phyloP scores from a whole-genome alignment of 2,113 vertebrate species.

The Lampris incognitus region DNA sequence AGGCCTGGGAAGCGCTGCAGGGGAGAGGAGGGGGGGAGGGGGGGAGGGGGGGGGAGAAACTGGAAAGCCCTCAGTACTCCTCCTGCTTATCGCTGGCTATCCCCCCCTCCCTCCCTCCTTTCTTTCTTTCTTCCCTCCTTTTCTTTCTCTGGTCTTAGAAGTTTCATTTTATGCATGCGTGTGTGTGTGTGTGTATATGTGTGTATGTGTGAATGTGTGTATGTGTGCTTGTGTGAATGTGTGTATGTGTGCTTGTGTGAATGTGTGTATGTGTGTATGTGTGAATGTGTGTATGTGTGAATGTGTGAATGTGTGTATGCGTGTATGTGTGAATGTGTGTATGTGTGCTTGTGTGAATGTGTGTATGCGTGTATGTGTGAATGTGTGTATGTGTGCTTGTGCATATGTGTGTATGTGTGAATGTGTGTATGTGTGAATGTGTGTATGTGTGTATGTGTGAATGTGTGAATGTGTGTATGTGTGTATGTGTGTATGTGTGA shows the following conservation, averaged over 20 bases:
- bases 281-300: too few relatives aligned
- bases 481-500: constrained; percentile 22
- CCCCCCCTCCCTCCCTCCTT: constrained; percentile 2
- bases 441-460: neutral
- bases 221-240: neutral
- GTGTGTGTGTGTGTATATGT: neutral
- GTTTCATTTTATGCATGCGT: too few relatives aligned
- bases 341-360: too few relatives aligned
- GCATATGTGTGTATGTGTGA: neutral
- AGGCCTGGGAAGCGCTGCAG: constrained; percentile 51
- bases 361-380: too few relatives aligned
- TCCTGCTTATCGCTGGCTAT: constrained; percentile 27
- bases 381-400: too few relatives aligned
- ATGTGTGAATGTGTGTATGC: too few relatives aligned
- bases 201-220: neutral
- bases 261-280: constrained; percentile 7
- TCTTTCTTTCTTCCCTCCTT: neutral
- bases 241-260: neutral
- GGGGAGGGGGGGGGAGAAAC: neutral
- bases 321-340: too few relatives aligned
- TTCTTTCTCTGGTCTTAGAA: constrained; percentile 5
- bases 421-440: neutral
- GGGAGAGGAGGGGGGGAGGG: constrained; percentile 52
- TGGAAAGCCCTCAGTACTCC: constrained; percentile 52
- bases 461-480: neutral